Evolutionary conservation across 37 sponge, comb jelly and placozoan species (phyloP), one percentile per base, ranked within the genome.

Genomic region (Geodia barretti): DNA sequence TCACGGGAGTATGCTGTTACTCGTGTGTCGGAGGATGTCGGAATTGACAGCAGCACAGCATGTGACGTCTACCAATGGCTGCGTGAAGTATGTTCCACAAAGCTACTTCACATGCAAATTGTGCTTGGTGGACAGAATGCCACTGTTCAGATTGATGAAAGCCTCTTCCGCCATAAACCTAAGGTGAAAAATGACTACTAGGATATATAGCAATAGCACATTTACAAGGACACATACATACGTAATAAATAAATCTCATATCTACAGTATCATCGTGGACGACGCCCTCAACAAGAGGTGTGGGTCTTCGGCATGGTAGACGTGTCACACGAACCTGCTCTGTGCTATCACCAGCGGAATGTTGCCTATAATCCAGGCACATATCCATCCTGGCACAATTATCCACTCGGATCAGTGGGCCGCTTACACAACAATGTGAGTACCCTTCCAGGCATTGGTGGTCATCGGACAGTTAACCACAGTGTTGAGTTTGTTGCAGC

Each of bases 291-390:
- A 0, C 28, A 76, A 21, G 84, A 83, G 40, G 43, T 76, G 23
- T 92, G 86, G 93, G 93, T 89, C 33, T 92, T 92, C 64, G 83
- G 93, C 0, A 68, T 92, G 86, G 82, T 85, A 7, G 86, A 89
- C 66, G 68, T 70, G 11, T 70, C 72, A 1, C 69, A 9, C 23
- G 1, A 0, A 21, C 87, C 87, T 25, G 73, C 83, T 5, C 65
- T 79, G 8, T 89, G 89, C 23, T 92, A 85, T 61, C 62, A 23
- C 2, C 1, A 3, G 0, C 38, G 89, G 38, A 61, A 73, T 66
- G 86, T 75, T 88, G 14, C 78, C 89, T 0, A 92, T 92, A 20
- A 88, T 92, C 28, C 81, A 84, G 38, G 64, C 62, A 0, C 93
- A 88, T 67, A 77, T 37, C 25, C 72, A 25, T 1, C 89, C 93